These are phyloP conservation scores for Synanceia verrucosa DNA, from an alignment of 2,797 vertebrate genomes.

Conservation along the genomic window DNA sequence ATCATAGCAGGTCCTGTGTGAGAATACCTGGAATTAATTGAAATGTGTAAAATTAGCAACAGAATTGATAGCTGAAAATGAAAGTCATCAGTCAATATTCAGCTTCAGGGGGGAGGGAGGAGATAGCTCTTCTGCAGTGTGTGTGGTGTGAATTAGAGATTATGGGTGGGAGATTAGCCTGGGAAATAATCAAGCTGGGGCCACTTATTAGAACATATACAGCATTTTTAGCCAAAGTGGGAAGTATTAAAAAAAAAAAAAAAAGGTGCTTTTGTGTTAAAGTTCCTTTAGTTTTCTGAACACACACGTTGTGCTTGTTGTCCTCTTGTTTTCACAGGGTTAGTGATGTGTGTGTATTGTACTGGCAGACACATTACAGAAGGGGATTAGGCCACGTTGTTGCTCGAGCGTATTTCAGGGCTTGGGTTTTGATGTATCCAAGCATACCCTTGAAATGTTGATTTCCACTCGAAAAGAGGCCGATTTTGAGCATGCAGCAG, in stretches of 20 bases:
- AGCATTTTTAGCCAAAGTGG: neutral
- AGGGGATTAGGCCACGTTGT: conserved; percentile 63
- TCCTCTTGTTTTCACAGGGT: conserved; percentile 6
- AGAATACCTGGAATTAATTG: conserved; percentile 73
- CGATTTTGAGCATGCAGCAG: conserved; percentile 25
- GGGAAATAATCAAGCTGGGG: neutral
- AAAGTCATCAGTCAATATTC: conserved; percentile 78
- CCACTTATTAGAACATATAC: neutral
- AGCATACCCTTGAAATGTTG: conserved; percentile 44
- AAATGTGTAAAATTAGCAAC: conserved; percentile 76
- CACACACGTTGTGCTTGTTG: neutral
- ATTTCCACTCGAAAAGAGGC: conserved; percentile 45
- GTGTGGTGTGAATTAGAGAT: conserved; percentile 34
- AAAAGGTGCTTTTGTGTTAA: neutral
- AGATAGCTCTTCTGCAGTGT: conserved; percentile 24
- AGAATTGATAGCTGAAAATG: conserved; percentile 68
- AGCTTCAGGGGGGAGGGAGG: conserved; percentile 42
- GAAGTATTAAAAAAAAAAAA: no score
- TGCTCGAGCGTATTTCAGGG: conserved; percentile 56
- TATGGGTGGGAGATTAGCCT: neutral
- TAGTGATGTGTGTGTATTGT: conserved; percentile 34
- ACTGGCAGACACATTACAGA: conserved; percentile 20
- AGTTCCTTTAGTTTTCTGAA: neutral
- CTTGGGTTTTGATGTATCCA: conserved; percentile 41
- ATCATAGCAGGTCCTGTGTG: conserved; percentile 42